phyloP scores from a whole-genome alignment of 1,140 invertebrate genomes.

The Linepithema humile region DNA sequence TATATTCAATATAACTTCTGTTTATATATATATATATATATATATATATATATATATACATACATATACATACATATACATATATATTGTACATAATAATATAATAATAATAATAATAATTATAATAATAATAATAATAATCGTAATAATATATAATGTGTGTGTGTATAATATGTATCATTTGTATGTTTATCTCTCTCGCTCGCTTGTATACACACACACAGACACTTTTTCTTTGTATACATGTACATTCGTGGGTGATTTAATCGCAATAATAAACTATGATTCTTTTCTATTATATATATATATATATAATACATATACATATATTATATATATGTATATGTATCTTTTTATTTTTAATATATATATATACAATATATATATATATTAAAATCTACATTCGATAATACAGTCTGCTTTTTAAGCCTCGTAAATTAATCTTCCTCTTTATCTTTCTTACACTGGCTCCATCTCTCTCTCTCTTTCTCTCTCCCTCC shows the following conservation, averaged over 20 bases:
- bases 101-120: constrained; percentile 80
- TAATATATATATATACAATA: constrained; percentile 59
- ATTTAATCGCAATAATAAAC: constrained; percentile 77
- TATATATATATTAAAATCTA: constrained; percentile 80
- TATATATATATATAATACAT: constrained; percentile 64
- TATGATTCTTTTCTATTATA: constrained; percentile 75
- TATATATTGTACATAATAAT: constrained; percentile 75
- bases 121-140: constrained; percentile 70
- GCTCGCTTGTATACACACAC: constrained; percentile 56
- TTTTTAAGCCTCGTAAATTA: constrained; percentile 83
- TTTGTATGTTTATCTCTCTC: constrained; percentile 43
- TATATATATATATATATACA: constrained; percentile 80
- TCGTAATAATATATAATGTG: constrained; percentile 70
- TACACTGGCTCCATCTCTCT: constrained; percentile 37
- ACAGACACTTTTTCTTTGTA: constrained; percentile 65
- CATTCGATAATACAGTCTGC: constrained; percentile 83
- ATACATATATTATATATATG: constrained; percentile 1
- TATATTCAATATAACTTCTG: constrained; percentile 84
- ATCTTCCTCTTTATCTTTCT: constrained; percentile 44
- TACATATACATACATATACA: constrained; percentile 77
- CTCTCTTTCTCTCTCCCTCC: constrained; percentile 50
- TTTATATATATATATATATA: constrained; percentile 79
- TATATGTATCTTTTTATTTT: constrained; percentile 62
- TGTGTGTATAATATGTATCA: constrained; percentile 55
- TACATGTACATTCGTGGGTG: constrained; percentile 66